Evolutionary conservation across 2,113 vertebrate species (phyloP).

Genomic region (Pollimyrus isidori): DNA sequence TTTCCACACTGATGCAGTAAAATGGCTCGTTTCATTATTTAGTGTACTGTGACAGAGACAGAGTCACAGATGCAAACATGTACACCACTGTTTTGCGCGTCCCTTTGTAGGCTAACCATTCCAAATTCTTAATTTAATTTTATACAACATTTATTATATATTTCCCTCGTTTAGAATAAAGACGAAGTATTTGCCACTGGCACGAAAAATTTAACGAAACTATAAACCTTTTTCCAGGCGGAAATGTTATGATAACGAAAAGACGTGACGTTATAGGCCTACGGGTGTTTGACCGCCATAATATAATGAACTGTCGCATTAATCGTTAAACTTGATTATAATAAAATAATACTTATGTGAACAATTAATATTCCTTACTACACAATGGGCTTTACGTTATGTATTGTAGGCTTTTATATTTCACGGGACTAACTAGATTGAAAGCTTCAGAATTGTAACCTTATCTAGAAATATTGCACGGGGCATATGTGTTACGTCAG

Average conservation of each 20-base stretch:
- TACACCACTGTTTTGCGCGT: background rate
- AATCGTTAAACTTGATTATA: background rate
- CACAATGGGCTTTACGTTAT: background rate
- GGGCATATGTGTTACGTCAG: background rate
- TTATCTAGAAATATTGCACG: background rate
- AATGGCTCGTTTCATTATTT: slow-evolving; percentile 4
- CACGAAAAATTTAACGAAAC: background rate
- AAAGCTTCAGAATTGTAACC: background rate
- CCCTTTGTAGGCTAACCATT: background rate
- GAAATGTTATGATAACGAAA: background rate
- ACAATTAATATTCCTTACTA: background rate
- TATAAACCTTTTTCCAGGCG: background rate
- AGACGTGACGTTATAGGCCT: background rate
- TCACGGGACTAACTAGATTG: background rate
- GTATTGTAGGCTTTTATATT: background rate
- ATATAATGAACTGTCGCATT: background rate
- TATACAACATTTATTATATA: background rate
- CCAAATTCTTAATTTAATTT: background rate
- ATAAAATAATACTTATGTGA: background rate
- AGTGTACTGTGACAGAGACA: background rate
- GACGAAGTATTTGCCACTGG: background rate
- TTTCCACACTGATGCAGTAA: background rate
- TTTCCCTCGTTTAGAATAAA: background rate
- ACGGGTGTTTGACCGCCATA: background rate
- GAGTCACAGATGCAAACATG: background rate